Conservation (phyloP, 2,113 vertebrate genomes). For the Beaufortia kweichowensis region DNA sequence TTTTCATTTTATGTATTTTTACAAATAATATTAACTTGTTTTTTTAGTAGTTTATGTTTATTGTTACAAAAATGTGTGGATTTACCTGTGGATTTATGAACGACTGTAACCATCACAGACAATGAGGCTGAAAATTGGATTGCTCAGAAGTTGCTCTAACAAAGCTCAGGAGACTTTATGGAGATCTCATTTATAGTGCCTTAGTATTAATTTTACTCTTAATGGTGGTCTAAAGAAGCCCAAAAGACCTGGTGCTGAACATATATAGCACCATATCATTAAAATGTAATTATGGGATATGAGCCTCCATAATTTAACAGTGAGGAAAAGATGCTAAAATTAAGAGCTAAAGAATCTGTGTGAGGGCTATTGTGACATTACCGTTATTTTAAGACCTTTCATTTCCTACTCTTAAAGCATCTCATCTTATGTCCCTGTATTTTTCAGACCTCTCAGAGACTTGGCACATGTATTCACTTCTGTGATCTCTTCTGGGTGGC, state of each 20-base stretch:
- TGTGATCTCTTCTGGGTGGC: conserved; percentile 4
- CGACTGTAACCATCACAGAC: too few species aligned
- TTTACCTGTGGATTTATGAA: too few species aligned
- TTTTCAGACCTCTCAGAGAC: conserved; percentile 13
- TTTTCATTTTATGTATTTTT: too few species aligned
- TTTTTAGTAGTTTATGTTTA: too few species aligned
- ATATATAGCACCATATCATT: not conserved
- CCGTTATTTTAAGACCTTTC: not conserved
- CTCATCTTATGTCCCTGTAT: not conserved
- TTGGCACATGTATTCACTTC: conserved; percentile 9
- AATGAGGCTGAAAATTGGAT: too few species aligned
- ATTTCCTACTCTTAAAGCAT: not conserved
- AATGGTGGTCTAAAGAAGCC: not conserved
- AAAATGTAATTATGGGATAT: conserved; percentile 7
- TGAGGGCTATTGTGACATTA: not conserved
- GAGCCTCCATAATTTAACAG: conserved; percentile 11
- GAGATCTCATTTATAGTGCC: too few species aligned
- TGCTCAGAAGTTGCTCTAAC: too few species aligned
- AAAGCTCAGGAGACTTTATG: too few species aligned
- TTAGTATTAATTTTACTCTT: not conserved
- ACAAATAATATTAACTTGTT: too few species aligned
- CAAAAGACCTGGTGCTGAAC: not conserved
- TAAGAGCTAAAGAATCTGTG: not conserved
- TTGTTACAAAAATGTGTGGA: too few species aligned
- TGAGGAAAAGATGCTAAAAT: not conserved